Evolutionary conservation across 2,113 vertebrate genomes (phyloP).

Genomic region (Platysteira castanea): DNA sequence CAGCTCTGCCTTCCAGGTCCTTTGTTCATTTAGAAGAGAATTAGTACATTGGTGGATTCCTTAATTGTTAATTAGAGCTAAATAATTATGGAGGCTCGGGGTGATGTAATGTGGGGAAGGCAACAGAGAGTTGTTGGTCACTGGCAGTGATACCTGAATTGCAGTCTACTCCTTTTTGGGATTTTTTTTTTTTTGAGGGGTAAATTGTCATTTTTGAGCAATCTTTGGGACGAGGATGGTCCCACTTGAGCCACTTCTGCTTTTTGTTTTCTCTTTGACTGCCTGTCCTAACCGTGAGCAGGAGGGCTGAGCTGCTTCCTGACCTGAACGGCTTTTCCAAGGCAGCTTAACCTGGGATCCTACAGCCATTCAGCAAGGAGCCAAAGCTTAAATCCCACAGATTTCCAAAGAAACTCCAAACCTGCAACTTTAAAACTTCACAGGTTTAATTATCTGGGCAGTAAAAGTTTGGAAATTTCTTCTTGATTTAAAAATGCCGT

Average conservation of each 20-base stretch:
- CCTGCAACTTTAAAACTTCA: not conserved
- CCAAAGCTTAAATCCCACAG: not conserved
- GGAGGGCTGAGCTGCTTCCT: not conserved
- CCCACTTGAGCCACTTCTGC: not conserved
- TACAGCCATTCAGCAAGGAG: not conserved
- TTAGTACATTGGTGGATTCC: not conserved
- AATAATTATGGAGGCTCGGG: not conserved
- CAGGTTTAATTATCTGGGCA: not conserved
- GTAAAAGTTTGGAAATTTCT: not conserved
- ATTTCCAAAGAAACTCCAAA: not conserved
- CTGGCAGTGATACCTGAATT: not conserved
- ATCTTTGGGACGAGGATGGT: not conserved
- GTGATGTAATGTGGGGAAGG: not conserved
- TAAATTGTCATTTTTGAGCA: not conserved
- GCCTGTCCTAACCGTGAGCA: accelerated
- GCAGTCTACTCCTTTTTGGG: not conserved
- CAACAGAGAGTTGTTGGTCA: not conserved
- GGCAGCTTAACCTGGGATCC: not conserved
- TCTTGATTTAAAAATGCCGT: not conserved
- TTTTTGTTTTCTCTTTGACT: not conserved
- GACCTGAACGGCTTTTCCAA: not conserved
- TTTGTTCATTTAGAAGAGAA: not conserved
- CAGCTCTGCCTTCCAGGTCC: not conserved
- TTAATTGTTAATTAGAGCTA: not conserved
- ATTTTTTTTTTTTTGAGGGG: not conserved